Conservation (phyloP, 2,888 invertebrate species). For the Griposia aprilina region DNA sequence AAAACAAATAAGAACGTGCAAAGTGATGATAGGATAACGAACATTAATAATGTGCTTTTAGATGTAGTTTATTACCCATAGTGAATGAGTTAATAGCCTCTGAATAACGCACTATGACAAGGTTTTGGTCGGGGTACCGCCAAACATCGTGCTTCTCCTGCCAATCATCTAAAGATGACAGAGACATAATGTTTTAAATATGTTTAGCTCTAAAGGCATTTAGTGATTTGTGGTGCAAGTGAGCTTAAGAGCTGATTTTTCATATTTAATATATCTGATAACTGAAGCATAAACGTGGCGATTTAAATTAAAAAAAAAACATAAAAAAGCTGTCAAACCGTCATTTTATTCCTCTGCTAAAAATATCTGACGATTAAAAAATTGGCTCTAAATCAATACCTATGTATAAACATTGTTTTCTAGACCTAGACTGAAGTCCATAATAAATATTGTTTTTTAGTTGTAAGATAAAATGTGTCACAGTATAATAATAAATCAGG, state of each 20-base stretch:
- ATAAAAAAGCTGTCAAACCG: background rate
- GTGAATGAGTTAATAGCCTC: too few species aligned
- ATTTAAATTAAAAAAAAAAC: too few species aligned
- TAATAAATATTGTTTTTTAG: slow-evolving; percentile 33
- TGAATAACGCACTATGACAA: too few species aligned
- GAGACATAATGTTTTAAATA: background rate
- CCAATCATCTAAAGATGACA: background rate
- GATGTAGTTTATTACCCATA: too few species aligned
- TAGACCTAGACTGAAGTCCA: slow-evolving; percentile 6
- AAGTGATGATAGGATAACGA: too few species aligned
- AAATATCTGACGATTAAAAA: background rate
- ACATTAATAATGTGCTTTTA: too few species aligned
- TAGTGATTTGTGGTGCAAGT: background rate
- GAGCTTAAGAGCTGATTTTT: background rate
- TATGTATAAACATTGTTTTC: background rate
- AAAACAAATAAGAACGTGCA: too few species aligned
- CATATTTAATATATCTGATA: too few species aligned
- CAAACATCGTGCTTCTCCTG: background rate
- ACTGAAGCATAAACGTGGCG: background rate
- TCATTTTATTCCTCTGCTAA: background rate
- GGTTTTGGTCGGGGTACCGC: too few species aligned
- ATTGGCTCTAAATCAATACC: background rate
- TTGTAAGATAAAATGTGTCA: slow-evolving; percentile 41
- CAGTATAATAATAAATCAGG: slow-evolving; percentile 39
- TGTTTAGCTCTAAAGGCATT: background rate